Evolutionary conservation across 2,797 vertebrate species (phyloP).

Genomic region (Coracias cyanogaster): DNA sequence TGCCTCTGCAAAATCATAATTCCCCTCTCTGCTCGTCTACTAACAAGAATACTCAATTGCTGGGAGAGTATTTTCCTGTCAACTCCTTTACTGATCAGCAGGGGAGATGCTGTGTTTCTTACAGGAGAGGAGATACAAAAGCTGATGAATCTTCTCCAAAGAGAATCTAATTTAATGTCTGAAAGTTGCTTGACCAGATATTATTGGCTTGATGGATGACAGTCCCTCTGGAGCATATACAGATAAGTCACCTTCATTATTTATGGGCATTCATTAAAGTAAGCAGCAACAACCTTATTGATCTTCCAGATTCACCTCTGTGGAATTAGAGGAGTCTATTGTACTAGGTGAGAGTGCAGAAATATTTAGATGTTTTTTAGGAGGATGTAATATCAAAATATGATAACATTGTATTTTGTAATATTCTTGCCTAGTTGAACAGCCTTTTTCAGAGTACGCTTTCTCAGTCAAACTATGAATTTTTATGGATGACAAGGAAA

Average conservation of each 20-base stretch:
- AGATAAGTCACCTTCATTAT: constrained; percentile 48
- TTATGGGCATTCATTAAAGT: constrained; percentile 60
- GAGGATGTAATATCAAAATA: neutral
- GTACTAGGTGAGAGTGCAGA: neutral
- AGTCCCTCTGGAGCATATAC: neutral
- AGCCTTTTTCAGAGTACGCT: neutral
- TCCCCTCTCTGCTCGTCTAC: neutral
- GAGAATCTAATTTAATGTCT: constrained; percentile 29
- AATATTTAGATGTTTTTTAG: neutral
- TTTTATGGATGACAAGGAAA: neutral
- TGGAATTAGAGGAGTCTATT: neutral
- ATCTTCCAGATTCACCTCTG: constrained; percentile 13
- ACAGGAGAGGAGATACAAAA: constrained; percentile 26
- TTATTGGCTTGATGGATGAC: constrained; percentile 54
- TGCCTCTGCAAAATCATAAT: constrained; percentile 10
- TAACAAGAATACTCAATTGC: neutral
- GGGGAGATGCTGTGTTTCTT: neutral
- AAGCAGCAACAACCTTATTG: constrained; percentile 45
- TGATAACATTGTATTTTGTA: neutral
- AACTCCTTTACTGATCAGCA: neutral
- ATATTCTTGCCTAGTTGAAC: neutral
- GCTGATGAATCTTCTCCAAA: constrained; percentile 19
- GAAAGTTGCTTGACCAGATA: constrained; percentile 57
- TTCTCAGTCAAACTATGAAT: neutral
- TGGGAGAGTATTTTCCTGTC: constrained; percentile 47